Base-by-base conservation (phyloP, 2,797 vertebrate species). In the Spondyliosoma cantharus region DNA sequence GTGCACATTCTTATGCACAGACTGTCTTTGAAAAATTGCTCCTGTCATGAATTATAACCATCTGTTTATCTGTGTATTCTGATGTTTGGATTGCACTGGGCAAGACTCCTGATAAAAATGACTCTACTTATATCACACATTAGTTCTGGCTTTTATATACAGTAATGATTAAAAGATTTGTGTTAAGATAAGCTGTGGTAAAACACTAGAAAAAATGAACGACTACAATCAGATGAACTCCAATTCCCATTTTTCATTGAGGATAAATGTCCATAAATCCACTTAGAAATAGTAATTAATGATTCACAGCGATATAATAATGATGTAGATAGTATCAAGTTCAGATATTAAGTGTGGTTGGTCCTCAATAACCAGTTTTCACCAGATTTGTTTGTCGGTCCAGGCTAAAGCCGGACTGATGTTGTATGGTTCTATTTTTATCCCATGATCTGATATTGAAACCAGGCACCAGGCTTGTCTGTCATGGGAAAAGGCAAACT, bases 31-130 rank as follows among this genome's bases (percentile, higher is more conserved):
- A 81, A 84, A 81, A 82, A 70, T 20, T 0, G 29, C 17, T 79
- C 68, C 71, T 49, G 69, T 83, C 29, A 60, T 74, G 75, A 85
- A 88, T 90, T 79, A 32, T 61, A 74, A 72, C 73, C 69, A 81
- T 87, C 83, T 87, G 86, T 75, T 89, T 76, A 54, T 79, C 9
- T 76, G 56, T 43, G 17, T 49, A 68, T 72, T 79, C 49, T 78
- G 77, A 75, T 65, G 65, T 49, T 68, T 52, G 57, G 24, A 3
- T 25, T 59, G 61, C 15, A 66, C 20, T 50, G 60, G n/a, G 58
- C 12, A 66, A 52, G 17, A 80, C 78, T 37, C 29, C 69, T 77
- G 59, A 71, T 76, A 43, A 20, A 74, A 65, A 57, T n/a, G 5
- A 46, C 17, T 52, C 6, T 14, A 6, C 46, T 20, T 52, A 0